Evolutionary conservation across 2,113 vertebrate species (phyloP).

Genomic region (Chamaetylas fuelleborni): DNA sequence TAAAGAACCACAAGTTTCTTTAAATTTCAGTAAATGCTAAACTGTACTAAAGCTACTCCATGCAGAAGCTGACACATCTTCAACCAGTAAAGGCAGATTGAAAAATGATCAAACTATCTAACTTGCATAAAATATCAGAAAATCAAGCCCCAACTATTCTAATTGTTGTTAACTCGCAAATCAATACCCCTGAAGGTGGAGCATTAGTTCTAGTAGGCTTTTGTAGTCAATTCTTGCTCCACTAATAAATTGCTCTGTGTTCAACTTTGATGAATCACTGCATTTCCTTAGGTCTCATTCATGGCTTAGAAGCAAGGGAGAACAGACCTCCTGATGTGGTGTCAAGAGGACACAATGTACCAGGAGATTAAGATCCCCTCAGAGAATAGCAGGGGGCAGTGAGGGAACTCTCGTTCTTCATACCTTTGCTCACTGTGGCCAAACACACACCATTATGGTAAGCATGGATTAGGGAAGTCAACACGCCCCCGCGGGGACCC

Average conservation of each 20-base stretch:
- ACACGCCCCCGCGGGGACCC: rapidly evolving
- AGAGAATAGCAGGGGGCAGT: background rate
- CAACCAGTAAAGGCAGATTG: background rate
- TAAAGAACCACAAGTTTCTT: background rate
- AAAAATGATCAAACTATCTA: background rate
- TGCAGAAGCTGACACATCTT: background rate
- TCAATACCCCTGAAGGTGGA: rapidly evolving
- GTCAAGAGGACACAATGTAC: background rate
- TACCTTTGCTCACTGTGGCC: background rate
- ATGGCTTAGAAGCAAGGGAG: background rate
- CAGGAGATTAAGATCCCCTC: background rate
- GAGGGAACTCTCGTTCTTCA: background rate
- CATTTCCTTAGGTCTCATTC: background rate
- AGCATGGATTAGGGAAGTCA: background rate
- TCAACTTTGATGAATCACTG: background rate
- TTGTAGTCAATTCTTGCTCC: background rate
- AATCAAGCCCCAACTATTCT: background rate
- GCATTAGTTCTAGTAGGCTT: background rate
- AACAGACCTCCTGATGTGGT: background rate
- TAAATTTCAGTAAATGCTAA: background rate
- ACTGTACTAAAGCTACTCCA: background rate
- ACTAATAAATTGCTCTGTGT: background rate
- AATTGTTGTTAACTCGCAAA: background rate
- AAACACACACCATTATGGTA: background rate
- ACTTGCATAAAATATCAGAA: background rate